Evolutionary conservation across 2,797 vertebrate species (phyloP).

Genomic region (Intellagama lesueurii): DNA sequence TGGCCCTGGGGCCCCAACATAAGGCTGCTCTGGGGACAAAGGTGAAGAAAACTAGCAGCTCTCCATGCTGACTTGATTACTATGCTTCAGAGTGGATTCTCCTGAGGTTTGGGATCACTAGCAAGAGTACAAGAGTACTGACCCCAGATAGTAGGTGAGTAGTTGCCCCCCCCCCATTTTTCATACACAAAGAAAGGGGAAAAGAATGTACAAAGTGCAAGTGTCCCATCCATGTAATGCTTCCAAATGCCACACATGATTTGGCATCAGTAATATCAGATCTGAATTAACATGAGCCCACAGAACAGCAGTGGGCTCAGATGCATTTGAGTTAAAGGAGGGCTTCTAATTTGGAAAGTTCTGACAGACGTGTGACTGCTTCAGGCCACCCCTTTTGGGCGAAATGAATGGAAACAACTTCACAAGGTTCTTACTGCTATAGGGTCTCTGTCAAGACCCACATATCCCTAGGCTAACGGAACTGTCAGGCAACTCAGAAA

Average conservation of each 20-base stretch:
- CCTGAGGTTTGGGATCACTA: background rate
- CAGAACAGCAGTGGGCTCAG: background rate
- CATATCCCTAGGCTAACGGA: slow-evolving; percentile 41
- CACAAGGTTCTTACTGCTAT: background rate
- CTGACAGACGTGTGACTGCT: slow-evolving; percentile 3
- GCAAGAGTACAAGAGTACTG: background rate
- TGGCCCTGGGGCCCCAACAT: too few species aligned
- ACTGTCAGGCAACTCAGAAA: background rate
- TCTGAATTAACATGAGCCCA: slow-evolving; percentile 13
- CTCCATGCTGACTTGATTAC: background rate
- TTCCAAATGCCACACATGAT: background rate
- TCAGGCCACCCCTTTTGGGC: slow-evolving; percentile 20
- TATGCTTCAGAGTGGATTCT: background rate
- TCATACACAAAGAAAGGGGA: background rate
- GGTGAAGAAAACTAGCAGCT: background rate
- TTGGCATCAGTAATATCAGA: slow-evolving; percentile 16
- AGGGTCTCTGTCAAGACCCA: slow-evolving; percentile 27
- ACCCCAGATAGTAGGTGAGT: background rate
- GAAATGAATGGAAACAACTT: background rate
- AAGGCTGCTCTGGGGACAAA: background rate
- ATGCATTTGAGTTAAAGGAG: background rate
- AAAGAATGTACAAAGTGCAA: background rate
- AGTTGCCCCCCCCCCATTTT: background rate
- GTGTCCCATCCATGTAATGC: background rate
- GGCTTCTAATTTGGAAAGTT: background rate